A percentile compares a stretch with the other conserved stretches of the same genome.
These are phyloP conservation scores for Drosophila putrida DNA, from an alignment of 2,888 invertebrate species.

Conservation along the genomic window DNA sequence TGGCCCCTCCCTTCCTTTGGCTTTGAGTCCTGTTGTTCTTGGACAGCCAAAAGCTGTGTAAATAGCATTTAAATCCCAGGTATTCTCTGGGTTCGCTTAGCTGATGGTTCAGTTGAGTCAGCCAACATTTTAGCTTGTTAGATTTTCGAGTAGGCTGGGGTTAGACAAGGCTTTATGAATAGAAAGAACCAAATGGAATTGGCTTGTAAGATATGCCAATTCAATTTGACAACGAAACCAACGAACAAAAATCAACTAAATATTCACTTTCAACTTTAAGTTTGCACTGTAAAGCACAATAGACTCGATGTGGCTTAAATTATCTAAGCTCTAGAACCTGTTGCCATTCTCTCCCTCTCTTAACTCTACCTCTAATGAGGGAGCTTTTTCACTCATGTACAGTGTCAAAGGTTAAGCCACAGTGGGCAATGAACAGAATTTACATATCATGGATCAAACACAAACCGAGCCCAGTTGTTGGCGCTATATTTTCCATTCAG, in stretches of 20 bases:
- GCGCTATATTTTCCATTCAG: background rate
- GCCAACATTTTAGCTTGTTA: slow-evolving; percentile 49
- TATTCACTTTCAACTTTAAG: background rate
- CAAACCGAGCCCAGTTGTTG: slow-evolving; percentile 20
- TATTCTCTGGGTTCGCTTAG: slow-evolving; percentile 42
- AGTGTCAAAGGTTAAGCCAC: slow-evolving; percentile 54
- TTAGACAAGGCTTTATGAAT: slow-evolving; percentile 46
- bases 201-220: slow-evolving; percentile 30
- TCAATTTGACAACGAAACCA: slow-evolving; percentile 4
- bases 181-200: slow-evolving; percentile 55
- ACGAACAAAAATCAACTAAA: background rate
- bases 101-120: slow-evolving; percentile 22
- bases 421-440: slow-evolving; percentile 45
- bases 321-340: slow-evolving; percentile 32
- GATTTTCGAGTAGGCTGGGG: slow-evolving; percentile 27
- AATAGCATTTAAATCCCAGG: slow-evolving; percentile 76
- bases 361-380: slow-evolving; percentile 36
- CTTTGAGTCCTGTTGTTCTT: slow-evolving; percentile 52
- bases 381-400: slow-evolving; percentile 4
- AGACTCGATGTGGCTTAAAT: slow-evolving; percentile 2
- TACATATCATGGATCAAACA: slow-evolving; percentile 63
- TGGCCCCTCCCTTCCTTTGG: slow-evolving; percentile 11
- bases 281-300: background rate
- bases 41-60: slow-evolving; percentile 71
- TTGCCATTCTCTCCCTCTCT: slow-evolving; percentile 26